A percentile compares a stretch with the other conserved stretches of the same genome.
phyloP scores from a whole-genome alignment of 2,113 vertebrate genomes.

The Archocentrus centrarchus region DNA sequence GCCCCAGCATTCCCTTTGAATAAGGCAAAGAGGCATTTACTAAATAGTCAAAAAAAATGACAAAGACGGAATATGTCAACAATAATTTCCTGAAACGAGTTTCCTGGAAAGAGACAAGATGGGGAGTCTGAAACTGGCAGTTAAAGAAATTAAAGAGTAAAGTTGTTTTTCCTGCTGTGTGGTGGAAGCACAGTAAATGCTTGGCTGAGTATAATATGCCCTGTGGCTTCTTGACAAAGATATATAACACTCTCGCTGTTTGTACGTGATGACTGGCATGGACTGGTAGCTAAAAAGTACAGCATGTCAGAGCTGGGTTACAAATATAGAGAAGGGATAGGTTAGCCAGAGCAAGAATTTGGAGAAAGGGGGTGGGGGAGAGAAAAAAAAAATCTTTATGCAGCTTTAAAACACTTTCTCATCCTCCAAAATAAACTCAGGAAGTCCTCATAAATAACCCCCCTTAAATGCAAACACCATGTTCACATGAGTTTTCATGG shows the following conservation, averaged over 20 bases:
- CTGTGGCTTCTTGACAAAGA: conserved; percentile 36
- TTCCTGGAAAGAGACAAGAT: background rate
- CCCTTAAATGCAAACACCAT: conserved; percentile 46
- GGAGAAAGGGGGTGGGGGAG: background rate
- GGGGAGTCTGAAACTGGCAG: background rate
- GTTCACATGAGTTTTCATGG: conserved; percentile 23
- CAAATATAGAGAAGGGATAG: conserved; percentile 19
- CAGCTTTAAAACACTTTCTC: conserved; percentile 13
- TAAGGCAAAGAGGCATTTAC: background rate
- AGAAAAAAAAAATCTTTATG: background rate
- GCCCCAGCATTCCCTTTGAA: background rate
- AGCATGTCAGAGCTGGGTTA: conserved; percentile 23
- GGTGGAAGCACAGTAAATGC: conserved; percentile 59
- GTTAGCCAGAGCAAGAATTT: background rate
- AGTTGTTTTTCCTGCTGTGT: conserved; percentile 47
- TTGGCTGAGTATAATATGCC: conserved; percentile 16
- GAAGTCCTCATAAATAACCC: conserved; percentile 12
- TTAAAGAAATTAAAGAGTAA: conserved; percentile 20
- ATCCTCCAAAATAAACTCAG: background rate
- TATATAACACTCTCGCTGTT: conserved; percentile 25
- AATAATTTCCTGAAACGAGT: background rate
- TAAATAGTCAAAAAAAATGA: background rate
- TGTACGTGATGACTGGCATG: conserved; percentile 55
- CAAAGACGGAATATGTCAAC: background rate
- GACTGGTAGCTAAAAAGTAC: conserved; percentile 32